Percentiles rank a stretch among this genome's conserved stretches.
Evolutionary conservation across 1,140 invertebrate species (phyloP).

Genomic region (Drosophila rufa): DNA sequence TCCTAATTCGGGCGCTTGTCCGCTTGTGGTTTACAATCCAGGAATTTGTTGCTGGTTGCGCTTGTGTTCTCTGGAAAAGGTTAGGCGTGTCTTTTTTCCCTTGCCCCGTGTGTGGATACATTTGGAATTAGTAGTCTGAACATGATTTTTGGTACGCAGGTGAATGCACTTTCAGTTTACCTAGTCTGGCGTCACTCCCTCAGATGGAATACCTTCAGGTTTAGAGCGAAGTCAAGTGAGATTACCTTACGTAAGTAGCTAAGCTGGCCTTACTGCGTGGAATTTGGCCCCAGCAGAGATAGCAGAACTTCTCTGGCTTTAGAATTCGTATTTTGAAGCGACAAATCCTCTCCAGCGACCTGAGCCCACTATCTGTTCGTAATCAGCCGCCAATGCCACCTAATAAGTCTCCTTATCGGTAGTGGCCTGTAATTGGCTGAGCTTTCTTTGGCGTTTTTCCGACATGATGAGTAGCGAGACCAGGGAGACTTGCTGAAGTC

Average conservation of each 20-base stretch:
- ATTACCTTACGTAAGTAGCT: conserved; percentile 15
- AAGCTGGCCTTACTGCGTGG: not conserved
- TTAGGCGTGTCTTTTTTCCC: conserved; percentile 4
- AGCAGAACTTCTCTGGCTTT: not conserved
- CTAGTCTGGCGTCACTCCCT: conserved; percentile 4
- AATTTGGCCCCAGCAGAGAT: conserved; percentile 3
- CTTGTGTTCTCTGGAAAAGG: conserved; percentile 19
- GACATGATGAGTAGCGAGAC: conserved; percentile 4
- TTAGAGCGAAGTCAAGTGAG: not conserved
- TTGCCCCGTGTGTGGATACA: not conserved
- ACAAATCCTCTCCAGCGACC: conserved; percentile 1
- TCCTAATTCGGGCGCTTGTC: conserved; percentile 3
- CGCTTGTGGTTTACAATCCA: conserved; percentile 27
- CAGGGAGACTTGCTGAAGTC: not conserved
- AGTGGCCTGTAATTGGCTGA: not conserved
- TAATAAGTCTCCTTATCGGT: conserved; percentile 15
- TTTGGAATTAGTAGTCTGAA: conserved; percentile 8
- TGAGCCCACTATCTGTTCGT: not conserved
- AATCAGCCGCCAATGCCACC: conserved; percentile 19
- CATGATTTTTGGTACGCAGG: conserved; percentile 12
- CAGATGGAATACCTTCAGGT: not conserved
- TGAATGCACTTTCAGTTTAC: conserved; percentile 30
- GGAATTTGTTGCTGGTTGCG: conserved; percentile 31
- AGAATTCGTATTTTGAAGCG: not conserved
- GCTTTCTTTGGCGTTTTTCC: not conserved